Conservation (phyloP, 2,797 vertebrate genomes). For the Sparus aurata region DNA sequence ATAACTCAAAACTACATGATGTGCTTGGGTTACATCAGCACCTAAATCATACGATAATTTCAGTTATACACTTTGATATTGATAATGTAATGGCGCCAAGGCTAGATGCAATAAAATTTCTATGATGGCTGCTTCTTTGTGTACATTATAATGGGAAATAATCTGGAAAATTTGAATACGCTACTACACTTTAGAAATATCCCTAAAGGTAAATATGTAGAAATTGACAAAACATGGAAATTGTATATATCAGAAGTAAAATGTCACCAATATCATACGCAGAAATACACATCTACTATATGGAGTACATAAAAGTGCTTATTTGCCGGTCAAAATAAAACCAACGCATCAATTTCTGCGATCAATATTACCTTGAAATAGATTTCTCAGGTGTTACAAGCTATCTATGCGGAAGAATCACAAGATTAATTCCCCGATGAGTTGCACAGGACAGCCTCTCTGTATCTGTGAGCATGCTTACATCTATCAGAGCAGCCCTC, state of each 20-base stretch:
- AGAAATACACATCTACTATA: background rate
- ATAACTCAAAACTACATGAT: background rate
- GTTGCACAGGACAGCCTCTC: background rate
- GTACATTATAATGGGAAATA: background rate
- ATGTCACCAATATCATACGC: background rate
- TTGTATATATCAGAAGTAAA: too few species aligned
- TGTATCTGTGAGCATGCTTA: slow-evolving; percentile 27
- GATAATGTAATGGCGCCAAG: background rate
- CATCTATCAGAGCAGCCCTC: slow-evolving; percentile 66
- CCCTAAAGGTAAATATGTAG: background rate
- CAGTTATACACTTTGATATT: slow-evolving; percentile 1
- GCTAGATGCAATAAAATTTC: background rate
- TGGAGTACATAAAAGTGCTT: background rate
- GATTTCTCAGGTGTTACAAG: slow-evolving; percentile 1
- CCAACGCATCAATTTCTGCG: background rate
- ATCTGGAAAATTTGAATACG: background rate
- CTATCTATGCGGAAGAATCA: background rate
- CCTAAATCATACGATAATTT: background rate
- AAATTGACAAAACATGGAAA: background rate
- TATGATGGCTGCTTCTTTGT: background rate
- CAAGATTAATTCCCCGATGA: background rate
- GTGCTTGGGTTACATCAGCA: slow-evolving; percentile 1
- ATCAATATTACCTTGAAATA: background rate
- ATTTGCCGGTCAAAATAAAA: background rate
- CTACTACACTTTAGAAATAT: background rate